Evolutionary conservation across 2,797 vertebrate species (phyloP).

Genomic region (Malacoctenus gilli): DNA sequence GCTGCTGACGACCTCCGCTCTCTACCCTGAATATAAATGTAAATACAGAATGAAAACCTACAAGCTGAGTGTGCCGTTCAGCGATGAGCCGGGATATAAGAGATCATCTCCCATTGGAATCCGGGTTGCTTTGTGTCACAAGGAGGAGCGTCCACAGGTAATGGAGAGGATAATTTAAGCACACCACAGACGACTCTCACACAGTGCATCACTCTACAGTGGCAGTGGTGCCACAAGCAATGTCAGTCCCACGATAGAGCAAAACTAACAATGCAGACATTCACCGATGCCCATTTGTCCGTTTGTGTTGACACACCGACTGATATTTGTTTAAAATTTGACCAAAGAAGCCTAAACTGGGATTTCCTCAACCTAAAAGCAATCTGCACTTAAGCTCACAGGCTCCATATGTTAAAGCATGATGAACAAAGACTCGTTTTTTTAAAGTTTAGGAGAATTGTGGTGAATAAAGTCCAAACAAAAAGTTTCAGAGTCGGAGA

Average conservation of each 20-base stretch:
- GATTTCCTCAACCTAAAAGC: background rate
- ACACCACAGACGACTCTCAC: background rate
- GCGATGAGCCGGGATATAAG: background rate
- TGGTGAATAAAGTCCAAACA: too few relatives aligned
- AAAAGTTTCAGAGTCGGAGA: too few relatives aligned
- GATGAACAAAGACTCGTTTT: too few relatives aligned
- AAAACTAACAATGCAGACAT: conserved; percentile 5
- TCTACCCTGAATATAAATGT: background rate
- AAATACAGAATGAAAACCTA: too few relatives aligned
- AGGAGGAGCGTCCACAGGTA: background rate
- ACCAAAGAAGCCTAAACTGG: background rate
- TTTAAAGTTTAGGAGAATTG: too few relatives aligned
- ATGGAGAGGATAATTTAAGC: background rate
- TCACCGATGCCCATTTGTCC: background rate
- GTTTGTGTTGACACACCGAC: background rate
- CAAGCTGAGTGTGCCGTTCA: background rate
- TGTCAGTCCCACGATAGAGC: background rate
- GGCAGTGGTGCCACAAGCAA: background rate
- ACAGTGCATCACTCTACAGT: background rate
- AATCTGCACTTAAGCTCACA: background rate
- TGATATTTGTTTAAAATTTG: too few relatives aligned
- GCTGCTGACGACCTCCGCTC: background rate
- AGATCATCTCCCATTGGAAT: background rate
- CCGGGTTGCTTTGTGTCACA: background rate
- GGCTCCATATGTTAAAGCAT: background rate